Conservation (phyloP, 1,140 invertebrate genomes). For the Drosophila sechellia region DNA sequence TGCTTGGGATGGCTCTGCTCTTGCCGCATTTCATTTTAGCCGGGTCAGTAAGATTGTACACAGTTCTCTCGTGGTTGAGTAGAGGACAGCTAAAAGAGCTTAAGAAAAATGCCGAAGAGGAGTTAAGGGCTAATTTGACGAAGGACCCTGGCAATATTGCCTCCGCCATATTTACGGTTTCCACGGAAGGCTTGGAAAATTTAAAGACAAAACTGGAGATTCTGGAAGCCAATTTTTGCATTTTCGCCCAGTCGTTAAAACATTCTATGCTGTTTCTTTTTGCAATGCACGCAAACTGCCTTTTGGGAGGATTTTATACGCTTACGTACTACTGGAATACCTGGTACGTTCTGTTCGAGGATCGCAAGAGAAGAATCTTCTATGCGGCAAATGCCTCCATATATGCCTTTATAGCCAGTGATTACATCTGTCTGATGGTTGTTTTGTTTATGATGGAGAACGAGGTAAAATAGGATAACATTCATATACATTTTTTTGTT, state of each 20-base stretch:
- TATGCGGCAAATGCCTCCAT: constrained; percentile 70
- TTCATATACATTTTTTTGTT: neutral
- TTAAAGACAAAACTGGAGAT: constrained; percentile 31
- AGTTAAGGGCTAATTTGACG: constrained; percentile 8
- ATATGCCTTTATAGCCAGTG: constrained; percentile 68
- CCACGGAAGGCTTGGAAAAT: constrained; percentile 9
- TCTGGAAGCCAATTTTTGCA: constrained; percentile 21
- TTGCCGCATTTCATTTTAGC: constrained; percentile 66
- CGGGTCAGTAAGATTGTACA: constrained; percentile 59
- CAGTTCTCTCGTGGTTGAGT: constrained; percentile 48
- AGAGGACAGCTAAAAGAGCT: constrained; percentile 31
- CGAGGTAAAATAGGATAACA: constrained; percentile 33
- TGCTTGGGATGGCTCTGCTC: constrained; percentile 64
- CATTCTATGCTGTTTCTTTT: constrained; percentile 59
- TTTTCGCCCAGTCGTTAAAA: constrained; percentile 39
- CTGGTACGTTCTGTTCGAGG: constrained; percentile 67
- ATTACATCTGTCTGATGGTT: constrained; percentile 57
- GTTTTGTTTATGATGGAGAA: constrained; percentile 39
- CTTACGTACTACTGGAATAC: constrained; percentile 52
- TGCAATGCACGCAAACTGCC: constrained; percentile 61
- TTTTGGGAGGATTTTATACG: constrained; percentile 57
- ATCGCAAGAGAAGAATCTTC: constrained; percentile 58
- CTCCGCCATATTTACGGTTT: constrained; percentile 19
- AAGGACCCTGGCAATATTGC: constrained; percentile 22
- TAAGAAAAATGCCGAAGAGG: constrained; percentile 14